A percentile compares a stretch with the other conserved stretches of the same genome.
phyloP scores from a whole-genome alignment of 2,797 vertebrate genomes.

The Falco peregrinus region DNA sequence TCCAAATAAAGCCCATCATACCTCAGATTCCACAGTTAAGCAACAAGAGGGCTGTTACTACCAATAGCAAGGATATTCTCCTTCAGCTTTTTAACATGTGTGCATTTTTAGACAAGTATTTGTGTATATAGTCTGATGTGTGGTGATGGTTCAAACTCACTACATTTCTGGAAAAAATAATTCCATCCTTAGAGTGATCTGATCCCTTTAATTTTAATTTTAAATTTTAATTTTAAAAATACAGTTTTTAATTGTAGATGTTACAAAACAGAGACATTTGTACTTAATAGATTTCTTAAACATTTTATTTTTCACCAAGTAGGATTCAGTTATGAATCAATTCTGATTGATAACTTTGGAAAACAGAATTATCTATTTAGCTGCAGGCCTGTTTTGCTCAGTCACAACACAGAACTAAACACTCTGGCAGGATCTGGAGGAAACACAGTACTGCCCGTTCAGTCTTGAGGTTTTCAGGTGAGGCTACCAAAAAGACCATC shows the following conservation, averaged over 20 bases:
- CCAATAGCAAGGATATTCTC: not conserved
- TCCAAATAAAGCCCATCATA: constrained; percentile 14
- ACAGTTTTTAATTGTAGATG: not conserved
- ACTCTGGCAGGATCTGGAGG: not conserved
- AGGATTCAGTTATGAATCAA: not conserved
- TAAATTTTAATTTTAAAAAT: too few species aligned
- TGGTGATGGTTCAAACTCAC: not conserved
- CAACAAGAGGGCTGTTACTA: not conserved
- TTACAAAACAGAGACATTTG: not conserved
- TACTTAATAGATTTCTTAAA: not conserved
- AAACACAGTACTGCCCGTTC: not conserved
- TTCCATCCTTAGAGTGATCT: not conserved
- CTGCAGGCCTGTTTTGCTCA: not conserved
- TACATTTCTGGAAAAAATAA: not conserved
- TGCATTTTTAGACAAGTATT: not conserved
- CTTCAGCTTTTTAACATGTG: not conserved
- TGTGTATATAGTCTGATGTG: not conserved
- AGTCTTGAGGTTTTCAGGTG: not conserved
- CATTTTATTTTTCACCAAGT: not conserved
- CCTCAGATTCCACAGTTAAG: not conserved
- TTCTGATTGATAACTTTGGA: not conserved
- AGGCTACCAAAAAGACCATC: not conserved
- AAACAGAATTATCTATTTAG: not conserved
- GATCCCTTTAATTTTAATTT: not conserved
- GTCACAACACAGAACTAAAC: not conserved